Evolutionary conservation across 2,888 invertebrate species (phyloP).

Genomic region (Galeopsomyia nigrocyanea): DNA sequence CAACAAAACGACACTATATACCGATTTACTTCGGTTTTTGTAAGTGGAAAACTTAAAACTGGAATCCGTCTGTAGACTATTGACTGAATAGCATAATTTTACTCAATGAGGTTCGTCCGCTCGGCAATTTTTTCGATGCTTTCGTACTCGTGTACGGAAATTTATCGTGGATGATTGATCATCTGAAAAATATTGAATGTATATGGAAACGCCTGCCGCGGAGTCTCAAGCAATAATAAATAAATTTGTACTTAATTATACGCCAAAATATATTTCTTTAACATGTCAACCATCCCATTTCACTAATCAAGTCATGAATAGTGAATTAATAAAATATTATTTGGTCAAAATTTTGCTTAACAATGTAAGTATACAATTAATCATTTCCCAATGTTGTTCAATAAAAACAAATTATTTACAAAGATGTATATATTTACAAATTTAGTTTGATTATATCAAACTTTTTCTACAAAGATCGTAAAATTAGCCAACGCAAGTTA

Average conservation of each 20-base stretch:
- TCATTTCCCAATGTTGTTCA: too few species aligned
- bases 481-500: constrained; percentile 1
- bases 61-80: constrained; percentile 37
- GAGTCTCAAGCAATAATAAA: constrained; percentile 57
- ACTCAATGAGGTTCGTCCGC: constrained; percentile 39
- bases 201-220: constrained; percentile 25
- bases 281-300: not conserved
- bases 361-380: too few species aligned
- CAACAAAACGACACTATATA: constrained; percentile 21
- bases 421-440: constrained; percentile 6
- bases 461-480: constrained; percentile 13
- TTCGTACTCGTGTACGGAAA: not conserved
- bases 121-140: constrained; percentile 20
- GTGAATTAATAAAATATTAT: too few species aligned
- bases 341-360: too few species aligned
- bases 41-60: constrained; percentile 20
- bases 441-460: not conserved
- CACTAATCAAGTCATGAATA: too few species aligned
- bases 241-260: constrained; percentile 62
- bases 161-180: too few species aligned
- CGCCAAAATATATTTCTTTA: constrained; percentile 4
- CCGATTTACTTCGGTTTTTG: constrained; percentile 18
- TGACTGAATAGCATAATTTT: constrained; percentile 49
- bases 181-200: not conserved
- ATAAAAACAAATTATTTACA: constrained; percentile 29